Evolutionary conservation across 1,140 invertebrate species (phyloP).

Genomic region (Lepidurus arcticus): DNA sequence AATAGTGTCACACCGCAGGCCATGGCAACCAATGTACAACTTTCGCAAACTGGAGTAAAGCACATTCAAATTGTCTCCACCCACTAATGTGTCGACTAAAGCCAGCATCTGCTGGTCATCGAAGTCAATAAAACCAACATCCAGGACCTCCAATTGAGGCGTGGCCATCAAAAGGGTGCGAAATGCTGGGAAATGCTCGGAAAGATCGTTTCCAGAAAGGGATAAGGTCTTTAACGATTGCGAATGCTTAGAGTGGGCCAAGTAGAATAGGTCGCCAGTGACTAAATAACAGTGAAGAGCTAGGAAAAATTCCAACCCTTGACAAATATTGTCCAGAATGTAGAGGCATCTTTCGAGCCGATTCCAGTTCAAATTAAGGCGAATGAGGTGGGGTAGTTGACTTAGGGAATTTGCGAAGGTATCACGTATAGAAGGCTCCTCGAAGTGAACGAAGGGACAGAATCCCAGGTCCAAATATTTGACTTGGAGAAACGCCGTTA

Average conservation of each 20-base stretch:
- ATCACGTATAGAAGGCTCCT: neutral
- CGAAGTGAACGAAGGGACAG: no score
- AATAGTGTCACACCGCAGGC: neutral
- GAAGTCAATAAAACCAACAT: slow-evolving; percentile 26
- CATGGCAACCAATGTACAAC: neutral
- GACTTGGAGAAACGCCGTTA: slow-evolving; percentile 24
- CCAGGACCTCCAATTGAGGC: slow-evolving; percentile 19
- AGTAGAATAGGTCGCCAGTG: slow-evolving; percentile 23
- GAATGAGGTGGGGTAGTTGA: slow-evolving; percentile 18
- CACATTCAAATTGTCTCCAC: neutral
- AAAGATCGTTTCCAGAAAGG: slow-evolving; percentile 19
- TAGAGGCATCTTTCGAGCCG: neutral
- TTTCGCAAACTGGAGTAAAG: neutral
- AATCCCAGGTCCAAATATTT: slow-evolving; percentile 23
- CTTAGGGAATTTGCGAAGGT: neutral
- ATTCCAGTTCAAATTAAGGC: slow-evolving; percentile 28
- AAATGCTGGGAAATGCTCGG: neutral
- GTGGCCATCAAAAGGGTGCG: neutral
- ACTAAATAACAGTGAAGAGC: slow-evolving; percentile 3
- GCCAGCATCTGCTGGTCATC: slow-evolving; percentile 15
- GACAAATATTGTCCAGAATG: neutral
- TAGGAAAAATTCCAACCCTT: slow-evolving; percentile 26
- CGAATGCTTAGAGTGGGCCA: slow-evolving; percentile 23
- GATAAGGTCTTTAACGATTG: slow-evolving; percentile 22
- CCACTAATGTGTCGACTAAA: neutral